A percentile compares a stretch with the other conserved stretches of the same genome.
Conservation (phyloP, 2,888 invertebrate genomes). For the Crepidodera aurea region DNA sequence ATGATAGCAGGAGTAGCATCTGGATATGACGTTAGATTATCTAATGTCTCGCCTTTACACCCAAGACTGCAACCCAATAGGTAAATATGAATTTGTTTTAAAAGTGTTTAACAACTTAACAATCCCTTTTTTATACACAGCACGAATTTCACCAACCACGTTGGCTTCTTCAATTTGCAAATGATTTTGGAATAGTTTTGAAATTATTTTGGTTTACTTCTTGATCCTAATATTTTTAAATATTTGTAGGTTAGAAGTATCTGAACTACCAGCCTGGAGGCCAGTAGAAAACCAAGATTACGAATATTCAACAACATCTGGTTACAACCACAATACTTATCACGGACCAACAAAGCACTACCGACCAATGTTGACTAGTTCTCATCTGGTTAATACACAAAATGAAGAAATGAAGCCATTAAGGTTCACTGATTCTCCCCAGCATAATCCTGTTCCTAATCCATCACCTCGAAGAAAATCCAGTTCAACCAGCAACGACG, state of each 20-base stretch:
- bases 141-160: no score
- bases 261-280: constrained; percentile 58
- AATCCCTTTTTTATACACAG: neutral
- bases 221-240: neutral
- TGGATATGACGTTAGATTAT: constrained; percentile 90
- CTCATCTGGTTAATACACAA: constrained; percentile 63
- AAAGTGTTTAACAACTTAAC: neutral
- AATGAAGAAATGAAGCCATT: constrained; percentile 71
- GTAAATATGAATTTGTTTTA: constrained; percentile 51
- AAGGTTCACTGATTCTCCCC: constrained; percentile 78
- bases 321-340: constrained; percentile 86
- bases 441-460: constrained; percentile 66
- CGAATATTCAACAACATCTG: constrained; percentile 66
- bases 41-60: constrained; percentile 85
- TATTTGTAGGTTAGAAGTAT: constrained; percentile 52
- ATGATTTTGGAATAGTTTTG: no score
- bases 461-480: constrained; percentile 76
- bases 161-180: no score
- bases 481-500: constrained; percentile 75
- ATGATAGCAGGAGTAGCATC: constrained; percentile 90
- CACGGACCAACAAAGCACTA: constrained; percentile 85
- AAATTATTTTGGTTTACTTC: no score
- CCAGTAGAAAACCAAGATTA: constrained; percentile 62
- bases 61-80: constrained; percentile 79
- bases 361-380: constrained; percentile 69